These are phyloP conservation scores for Trichosurus vulpecula DNA, from an alignment of 2,797 vertebrate species.

Conservation along the genomic window DNA sequence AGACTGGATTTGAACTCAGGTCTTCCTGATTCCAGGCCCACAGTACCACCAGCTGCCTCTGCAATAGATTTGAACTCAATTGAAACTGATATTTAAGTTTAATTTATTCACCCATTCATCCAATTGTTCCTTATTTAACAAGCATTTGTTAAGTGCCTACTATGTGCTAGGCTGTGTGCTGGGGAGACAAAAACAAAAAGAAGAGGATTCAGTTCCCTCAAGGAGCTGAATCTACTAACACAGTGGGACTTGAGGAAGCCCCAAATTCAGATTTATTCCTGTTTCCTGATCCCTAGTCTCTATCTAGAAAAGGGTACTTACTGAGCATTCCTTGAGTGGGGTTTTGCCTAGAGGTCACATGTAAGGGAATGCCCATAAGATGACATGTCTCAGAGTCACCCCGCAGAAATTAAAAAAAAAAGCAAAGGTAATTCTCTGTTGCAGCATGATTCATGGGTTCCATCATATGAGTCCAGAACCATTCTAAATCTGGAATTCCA, in stretches of 20 bases:
- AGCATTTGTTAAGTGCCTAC: background rate
- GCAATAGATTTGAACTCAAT: background rate
- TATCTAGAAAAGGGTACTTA: background rate
- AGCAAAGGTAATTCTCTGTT: background rate
- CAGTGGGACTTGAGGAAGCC: background rate
- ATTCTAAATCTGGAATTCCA: background rate
- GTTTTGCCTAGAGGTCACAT: background rate
- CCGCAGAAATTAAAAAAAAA: background rate
- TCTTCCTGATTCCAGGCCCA: background rate
- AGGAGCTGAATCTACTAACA: background rate
- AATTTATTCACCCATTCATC: background rate
- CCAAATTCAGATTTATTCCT: background rate
- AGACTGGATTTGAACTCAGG: background rate
- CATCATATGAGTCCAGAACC: background rate
- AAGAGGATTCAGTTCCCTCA: background rate
- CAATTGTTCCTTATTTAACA: background rate
- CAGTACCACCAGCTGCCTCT: background rate
- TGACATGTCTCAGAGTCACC: background rate
- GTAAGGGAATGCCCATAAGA: background rate
- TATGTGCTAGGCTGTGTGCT: background rate
- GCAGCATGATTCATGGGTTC: background rate
- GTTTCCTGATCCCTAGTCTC: background rate
- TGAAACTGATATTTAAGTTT: background rate
- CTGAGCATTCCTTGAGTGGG: background rate
- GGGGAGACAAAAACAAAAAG: background rate